Base-by-base conservation (phyloP, 92 coral and sea anemone species). In the Phenganax stokvisi region DNA sequence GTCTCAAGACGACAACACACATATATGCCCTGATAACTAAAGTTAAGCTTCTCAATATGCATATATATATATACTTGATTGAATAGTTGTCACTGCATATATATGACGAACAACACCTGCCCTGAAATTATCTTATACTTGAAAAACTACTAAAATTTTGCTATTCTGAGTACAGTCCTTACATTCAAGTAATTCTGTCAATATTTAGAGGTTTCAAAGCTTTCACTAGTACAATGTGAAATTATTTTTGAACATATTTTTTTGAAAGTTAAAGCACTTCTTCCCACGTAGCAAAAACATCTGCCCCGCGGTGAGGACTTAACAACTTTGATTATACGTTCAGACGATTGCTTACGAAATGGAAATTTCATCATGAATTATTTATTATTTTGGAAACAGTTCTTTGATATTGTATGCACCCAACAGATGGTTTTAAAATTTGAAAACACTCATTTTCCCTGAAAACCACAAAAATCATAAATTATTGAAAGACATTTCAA, bases 261-360 rank as follows among this genome's bases (percentile, higher is more conserved):
- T 68, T 68, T 30, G n/a, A 68, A 68, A 37, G 73, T 68, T 68
- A 68, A 30, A 37, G 12, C 7, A 64, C 70, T 64, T 37, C 47
- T 37, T 64, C 52, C 73, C 53, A 6, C 73, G 47, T 37, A 30
- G 47, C 47, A 37, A 37, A 25, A 68, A 68, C 73, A 68, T 37
- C 73, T 68, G 73, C 73, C 73, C n/a, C 47, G 47, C 47, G 47
- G 17, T 68, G 16, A 30, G 15, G 73, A 17, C 9, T 6, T 68
- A 68, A 68, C 20, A 68, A 12, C n/a, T 12, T 11, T 30, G 31
- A 68, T 68, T 68, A 53, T 68, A 20, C 25, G 31, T 29, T 27
- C 30, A 30, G 73, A 37, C 47, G 47, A 68, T 29, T 30, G 73
- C 15, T 37, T 37, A 3, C 7, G 12, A 20, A 20, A 20, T 20